Evolutionary conservation across 2,113 vertebrate species (phyloP).

Genomic region (Monopterus albus): DNA sequence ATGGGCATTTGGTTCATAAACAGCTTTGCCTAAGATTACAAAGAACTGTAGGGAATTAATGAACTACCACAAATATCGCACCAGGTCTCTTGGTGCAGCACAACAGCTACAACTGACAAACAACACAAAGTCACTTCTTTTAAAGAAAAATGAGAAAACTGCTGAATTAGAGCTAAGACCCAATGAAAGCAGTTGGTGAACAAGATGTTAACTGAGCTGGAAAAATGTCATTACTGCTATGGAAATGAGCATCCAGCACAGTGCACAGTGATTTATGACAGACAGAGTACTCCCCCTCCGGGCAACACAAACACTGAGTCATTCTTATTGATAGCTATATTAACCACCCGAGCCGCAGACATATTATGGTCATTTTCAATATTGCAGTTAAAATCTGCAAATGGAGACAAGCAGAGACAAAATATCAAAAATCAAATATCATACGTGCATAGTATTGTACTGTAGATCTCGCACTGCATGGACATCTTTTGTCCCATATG

Average conservation of each 20-base stretch:
- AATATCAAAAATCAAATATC: background rate
- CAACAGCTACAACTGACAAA: background rate
- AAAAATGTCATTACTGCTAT: background rate
- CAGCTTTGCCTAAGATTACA: conserved; percentile 62
- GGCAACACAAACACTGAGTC: conserved; percentile 12
- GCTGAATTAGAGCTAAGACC: background rate
- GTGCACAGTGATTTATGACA: conserved; percentile 21
- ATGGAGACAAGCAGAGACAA: background rate
- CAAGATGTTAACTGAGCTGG: background rate
- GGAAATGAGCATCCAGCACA: conserved; percentile 1
- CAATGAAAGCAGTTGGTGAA: background rate
- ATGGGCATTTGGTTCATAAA: conserved; percentile 43
- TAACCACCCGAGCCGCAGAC: background rate
- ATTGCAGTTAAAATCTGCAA: too few relatives aligned
- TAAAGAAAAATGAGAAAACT: background rate
- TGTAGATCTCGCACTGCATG: background rate
- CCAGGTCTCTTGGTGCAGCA: background rate
- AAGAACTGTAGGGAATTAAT: conserved; percentile 44
- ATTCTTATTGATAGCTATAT: conserved; percentile 11
- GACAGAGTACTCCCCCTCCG: background rate
- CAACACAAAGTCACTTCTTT: background rate
- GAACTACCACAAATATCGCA: conserved; percentile 37
- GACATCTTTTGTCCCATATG: too few relatives aligned
- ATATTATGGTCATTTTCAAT: background rate
- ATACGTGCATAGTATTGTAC: background rate